phyloP scores from a whole-genome alignment of 2,797 vertebrate genomes.

The Alcedo quadribrachys region DNA sequence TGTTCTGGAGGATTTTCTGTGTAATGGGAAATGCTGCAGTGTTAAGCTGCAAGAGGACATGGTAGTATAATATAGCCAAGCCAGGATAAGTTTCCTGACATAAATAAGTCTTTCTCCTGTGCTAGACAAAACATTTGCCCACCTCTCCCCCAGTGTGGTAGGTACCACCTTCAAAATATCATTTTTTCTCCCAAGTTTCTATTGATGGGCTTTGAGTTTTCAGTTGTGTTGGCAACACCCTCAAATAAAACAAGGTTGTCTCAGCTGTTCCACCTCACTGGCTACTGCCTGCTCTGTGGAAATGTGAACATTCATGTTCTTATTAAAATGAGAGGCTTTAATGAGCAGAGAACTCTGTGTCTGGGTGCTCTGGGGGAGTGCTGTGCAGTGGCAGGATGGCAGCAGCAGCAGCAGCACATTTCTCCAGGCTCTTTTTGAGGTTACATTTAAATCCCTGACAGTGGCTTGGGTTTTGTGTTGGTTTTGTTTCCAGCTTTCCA shows the following conservation, averaged over 20 bases:
- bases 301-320: neutral
- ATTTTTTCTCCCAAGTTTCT: neutral
- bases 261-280: neutral
- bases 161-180: neutral
- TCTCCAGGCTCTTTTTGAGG: neutral
- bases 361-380: neutral
- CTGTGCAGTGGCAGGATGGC: neutral
- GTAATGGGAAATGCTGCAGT: neutral
- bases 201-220: neutral
- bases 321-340: constrained; percentile 5
- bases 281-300: neutral
- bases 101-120: neutral
- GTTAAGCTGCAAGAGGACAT: neutral
- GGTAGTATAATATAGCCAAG: neutral
- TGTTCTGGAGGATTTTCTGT: constrained; percentile 42
- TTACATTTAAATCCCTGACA: neutral
- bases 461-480: neutral
- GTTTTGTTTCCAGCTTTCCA: neutral
- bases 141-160: neutral
- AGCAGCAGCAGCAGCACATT: neutral
- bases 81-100: neutral
- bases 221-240: neutral
- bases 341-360: neutral
- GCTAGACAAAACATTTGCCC: neutral
- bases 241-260: neutral